Base-by-base conservation (phyloP, 2,888 invertebrate species). In the Cerceris ruficornis region DNA sequence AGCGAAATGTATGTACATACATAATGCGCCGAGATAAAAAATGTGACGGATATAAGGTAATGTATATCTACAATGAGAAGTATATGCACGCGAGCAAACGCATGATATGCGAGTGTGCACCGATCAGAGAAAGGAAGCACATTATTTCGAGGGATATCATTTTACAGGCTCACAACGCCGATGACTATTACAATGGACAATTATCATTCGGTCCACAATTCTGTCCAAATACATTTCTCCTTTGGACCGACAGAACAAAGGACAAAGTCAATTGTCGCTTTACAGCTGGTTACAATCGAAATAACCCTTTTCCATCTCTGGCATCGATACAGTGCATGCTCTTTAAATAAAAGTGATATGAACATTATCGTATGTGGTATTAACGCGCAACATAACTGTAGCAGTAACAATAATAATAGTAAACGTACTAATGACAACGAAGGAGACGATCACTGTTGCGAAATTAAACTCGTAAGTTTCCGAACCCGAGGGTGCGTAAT, bases 241-340 rank as follows among this genome's bases (percentile, higher is more conserved):
- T 28, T 28, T 28, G 28, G 4, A 2, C 28, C 28, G 4, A 4
- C 28, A 28, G 28, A 28, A 28, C 4, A 28, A 28, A 28, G 4
- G 28, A 2, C 28, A 28, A 28, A 4, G 28, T 28, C 28, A 28
- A 28, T 28, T 28, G 28, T 4, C 4, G 28, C 1, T 28, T 28
- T 4, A 28, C 28, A 28, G n/a, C n/a, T n/a, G n/a, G n/a, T 28
- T 28, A 28, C 28, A 28, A 43, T 50, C 62, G 50, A n/a, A 15
- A 28, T 39, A 58, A 57, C 43, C 67, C 64, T 73, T 58, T 14
- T 55, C 60, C 42, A 54, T 70, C 73, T 67, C 67, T 58, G 71
- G 65, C 66, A 71, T 80, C 58, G 77, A 61, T 77, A 75, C 82
- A 64, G 60, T 69, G 70, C 83, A 80, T 83, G 83, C 83, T 77